Evolutionary conservation across 1,140 invertebrate genomes (phyloP), one percentile per base, ranked within the genome.

Genomic region (Microvelia longipes): DNA sequence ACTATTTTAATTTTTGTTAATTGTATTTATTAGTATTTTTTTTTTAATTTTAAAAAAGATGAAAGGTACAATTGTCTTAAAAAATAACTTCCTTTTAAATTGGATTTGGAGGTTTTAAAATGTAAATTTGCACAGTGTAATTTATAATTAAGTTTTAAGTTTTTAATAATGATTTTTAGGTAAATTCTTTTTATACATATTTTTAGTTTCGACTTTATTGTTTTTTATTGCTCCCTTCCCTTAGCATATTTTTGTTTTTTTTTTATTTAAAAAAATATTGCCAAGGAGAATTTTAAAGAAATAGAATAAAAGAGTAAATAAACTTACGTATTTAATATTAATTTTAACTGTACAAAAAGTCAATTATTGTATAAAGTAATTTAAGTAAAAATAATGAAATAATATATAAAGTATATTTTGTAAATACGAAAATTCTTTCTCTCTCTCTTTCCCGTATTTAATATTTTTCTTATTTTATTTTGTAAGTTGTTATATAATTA

Each of bases 151-250:
- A n/a, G 29, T 68, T n/a, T 65, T 71, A 75, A 73, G 69, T 60
- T 66, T 70, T 74, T 75, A 70, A 66, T 71, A 70, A 74, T 75
- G 74, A 73, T 74, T 29, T 69, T 71, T 73, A 63, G 71, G 77
- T 69, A 74, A 73, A 74, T 67, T 77, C 78, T 70, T 77, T 78
- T 74, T 82, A 80, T 82, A 82, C 79, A 81, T 81, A 81, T 71
- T 73, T 68, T 76, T 75, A 72, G 76, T 74, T 69, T 77, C 77
- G 79, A 80, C 78, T 80, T 76, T 69, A 80, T 81, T 81, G 81
- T 81, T 82, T 81, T 82, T 80, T 82, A 82, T 77, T 81, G 81
- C 81, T 80, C 79, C 80, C 79, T 79, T 78, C 75, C 69, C 72
- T 63, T 71, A 70, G 27, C 65, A 68, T 30, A 35, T 68, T 74